These are phyloP conservation scores for Tapirus indicus DNA, from an alignment of 2,797 vertebrate genomes.

Conservation along the genomic window DNA sequence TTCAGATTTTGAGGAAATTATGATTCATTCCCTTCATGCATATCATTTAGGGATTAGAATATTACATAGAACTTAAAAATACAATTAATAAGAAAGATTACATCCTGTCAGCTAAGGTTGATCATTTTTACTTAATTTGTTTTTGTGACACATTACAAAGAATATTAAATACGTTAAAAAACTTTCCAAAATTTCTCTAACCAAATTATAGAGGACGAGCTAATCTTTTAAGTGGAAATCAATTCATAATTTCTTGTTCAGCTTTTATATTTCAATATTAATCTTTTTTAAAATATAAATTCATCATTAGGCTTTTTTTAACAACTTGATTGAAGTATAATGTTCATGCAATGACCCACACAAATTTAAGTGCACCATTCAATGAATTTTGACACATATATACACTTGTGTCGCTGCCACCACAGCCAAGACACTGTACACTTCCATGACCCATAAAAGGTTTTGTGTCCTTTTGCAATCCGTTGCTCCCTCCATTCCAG, in stretches of 20 bases:
- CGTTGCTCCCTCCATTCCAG: background rate
- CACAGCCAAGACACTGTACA: background rate
- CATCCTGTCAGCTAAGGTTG: slow-evolving; percentile 35
- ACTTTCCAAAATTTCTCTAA: slow-evolving; percentile 28
- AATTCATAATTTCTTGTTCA: slow-evolving; percentile 10
- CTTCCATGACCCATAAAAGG: background rate
- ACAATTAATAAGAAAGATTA: slow-evolving; percentile 55
- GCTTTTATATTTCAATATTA: background rate
- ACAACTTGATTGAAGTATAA: background rate
- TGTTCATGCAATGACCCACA: background rate
- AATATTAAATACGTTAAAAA: slow-evolving; percentile 62
- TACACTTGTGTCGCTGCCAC: background rate
- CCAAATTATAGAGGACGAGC: slow-evolving; percentile 25
- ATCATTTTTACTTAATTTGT: slow-evolving; percentile 59
- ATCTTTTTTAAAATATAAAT: slow-evolving; percentile 42
- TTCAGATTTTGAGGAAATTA: slow-evolving; percentile 32
- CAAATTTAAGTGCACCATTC: background rate
- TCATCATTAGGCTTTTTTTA: background rate
- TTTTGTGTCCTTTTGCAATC: background rate
- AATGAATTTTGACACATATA: background rate
- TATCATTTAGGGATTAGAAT: slow-evolving; percentile 45
- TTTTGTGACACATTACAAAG: slow-evolving; percentile 54
- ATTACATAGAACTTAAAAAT: slow-evolving; percentile 47
- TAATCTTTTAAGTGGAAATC: background rate
- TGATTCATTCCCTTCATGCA: slow-evolving; percentile 53